These are phyloP conservation scores for Zaprionus lachaisei DNA, from an alignment of 1,140 invertebrate species.

Conservation along the genomic window DNA sequence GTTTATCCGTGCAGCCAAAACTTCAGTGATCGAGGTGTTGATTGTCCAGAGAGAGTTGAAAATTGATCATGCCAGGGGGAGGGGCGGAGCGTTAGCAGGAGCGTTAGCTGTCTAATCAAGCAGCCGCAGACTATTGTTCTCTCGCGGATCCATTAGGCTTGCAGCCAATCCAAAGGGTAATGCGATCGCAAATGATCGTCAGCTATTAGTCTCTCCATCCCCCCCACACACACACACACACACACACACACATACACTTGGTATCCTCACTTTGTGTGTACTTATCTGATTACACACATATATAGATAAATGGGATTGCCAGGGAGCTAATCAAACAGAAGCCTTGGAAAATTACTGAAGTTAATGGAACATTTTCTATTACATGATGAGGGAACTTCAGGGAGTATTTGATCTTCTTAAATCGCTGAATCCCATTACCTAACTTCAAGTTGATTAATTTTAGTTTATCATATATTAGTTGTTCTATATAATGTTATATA, in stretches of 20 bases:
- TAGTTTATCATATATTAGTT: no score
- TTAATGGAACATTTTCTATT: neutral
- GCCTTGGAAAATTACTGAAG: neutral
- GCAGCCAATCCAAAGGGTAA: slow-evolving; percentile 15
- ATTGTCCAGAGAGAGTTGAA: slow-evolving; percentile 36
- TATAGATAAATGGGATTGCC: neutral
- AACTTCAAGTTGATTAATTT: no score
- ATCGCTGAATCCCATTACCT: no score
- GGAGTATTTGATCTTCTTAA: no score
- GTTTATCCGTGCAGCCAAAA: slow-evolving; percentile 28
- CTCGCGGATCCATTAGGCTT: slow-evolving; percentile 10
- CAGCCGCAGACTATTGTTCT: slow-evolving; percentile 28
- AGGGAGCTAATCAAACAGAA: neutral
- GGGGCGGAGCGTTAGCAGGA: neutral
- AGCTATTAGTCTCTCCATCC: slow-evolving; percentile 1
- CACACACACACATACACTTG: neutral
- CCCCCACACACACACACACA: no score
- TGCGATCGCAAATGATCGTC: slow-evolving; percentile 24
- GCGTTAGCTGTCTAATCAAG: slow-evolving; percentile 27
- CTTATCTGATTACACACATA: neutral
- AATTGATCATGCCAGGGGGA: slow-evolving; percentile 7
- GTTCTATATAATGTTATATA: no score
- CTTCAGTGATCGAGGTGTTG: slow-evolving; percentile 43
- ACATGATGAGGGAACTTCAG: neutral
- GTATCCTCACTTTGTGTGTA: neutral